Conservation (phyloP, 2,888 invertebrate species). For the Hypselothyrea guttata region DNA sequence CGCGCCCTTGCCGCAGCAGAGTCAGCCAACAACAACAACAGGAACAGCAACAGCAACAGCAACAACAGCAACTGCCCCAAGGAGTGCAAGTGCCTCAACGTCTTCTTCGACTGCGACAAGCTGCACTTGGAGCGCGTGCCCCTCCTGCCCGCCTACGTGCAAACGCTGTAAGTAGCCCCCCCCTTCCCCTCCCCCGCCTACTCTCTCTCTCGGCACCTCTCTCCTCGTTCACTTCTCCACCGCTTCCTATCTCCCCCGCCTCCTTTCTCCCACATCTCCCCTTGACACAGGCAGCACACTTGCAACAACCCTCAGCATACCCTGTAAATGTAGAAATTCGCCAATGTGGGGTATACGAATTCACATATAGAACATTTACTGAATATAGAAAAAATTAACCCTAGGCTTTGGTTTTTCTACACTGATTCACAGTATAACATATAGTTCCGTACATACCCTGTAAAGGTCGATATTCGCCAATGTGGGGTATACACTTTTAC, state of each 20-base stretch:
- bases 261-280: background rate
- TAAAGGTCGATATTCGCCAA: no score
- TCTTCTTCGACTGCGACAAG: conserved; percentile 89
- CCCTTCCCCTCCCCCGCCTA: background rate
- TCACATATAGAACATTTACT: no score
- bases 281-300: background rate
- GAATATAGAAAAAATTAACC: no score
- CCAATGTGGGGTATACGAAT: no score
- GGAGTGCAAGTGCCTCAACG: conserved; percentile 87
- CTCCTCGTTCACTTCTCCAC: conserved; percentile 15
- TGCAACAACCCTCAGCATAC: conserved; percentile 25
- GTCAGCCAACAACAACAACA: conserved; percentile 35
- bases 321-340: conserved; percentile 8
- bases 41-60: conserved; percentile 33
- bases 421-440: no score
- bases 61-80: conserved; percentile 84
- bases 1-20: conserved; percentile 60
- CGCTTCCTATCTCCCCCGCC: conserved; percentile 19
- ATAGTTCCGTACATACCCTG: no score
- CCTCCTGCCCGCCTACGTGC: conserved; percentile 89
- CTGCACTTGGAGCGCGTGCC: conserved; percentile 88
- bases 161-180: conserved; percentile 85
- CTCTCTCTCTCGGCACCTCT: no score
- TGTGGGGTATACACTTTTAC: no score
- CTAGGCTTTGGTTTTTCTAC: no score